Evolutionary conservation across 2,797 vertebrate species (phyloP).

Genomic region (Lepilemur ruficaudatus): DNA sequence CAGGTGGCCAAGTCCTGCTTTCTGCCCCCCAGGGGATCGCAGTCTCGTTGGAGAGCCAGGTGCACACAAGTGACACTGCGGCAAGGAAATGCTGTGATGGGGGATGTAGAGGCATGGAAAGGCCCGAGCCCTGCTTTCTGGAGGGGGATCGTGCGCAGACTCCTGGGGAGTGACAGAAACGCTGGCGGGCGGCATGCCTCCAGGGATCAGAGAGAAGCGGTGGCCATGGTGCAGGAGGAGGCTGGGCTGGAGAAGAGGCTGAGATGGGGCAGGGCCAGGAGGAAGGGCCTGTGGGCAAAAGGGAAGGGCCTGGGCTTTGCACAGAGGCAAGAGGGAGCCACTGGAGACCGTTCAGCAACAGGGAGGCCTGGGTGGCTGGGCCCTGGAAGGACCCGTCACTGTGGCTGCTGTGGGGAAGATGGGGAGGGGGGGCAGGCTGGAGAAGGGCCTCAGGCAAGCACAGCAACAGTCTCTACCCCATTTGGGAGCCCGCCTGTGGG

Average conservation of each 20-base stretch:
- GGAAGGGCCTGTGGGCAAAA: neutral
- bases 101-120: neutral
- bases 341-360: neutral
- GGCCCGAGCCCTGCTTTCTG: neutral
- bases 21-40: neutral
- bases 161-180: neutral
- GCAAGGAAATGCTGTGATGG: too few species aligned
- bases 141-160: too few species aligned
- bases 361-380: neutral
- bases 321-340: neutral
- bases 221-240: neutral
- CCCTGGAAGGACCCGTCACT: neutral
- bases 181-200: neutral
- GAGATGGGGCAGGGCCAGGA: neutral
- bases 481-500: neutral
- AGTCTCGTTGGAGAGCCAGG: neutral
- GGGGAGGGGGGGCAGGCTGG: neutral
- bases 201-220: neutral
- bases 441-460: neutral
- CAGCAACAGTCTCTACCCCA: accelerated
- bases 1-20: neutral
- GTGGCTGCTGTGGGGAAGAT: neutral
- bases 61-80: neutral
- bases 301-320: neutral
- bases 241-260: neutral